A percentile compares a stretch with the other conserved stretches of the same genome.
phyloP scores from a whole-genome alignment of 2,888 invertebrate species.

The Colletes collaris region DNA sequence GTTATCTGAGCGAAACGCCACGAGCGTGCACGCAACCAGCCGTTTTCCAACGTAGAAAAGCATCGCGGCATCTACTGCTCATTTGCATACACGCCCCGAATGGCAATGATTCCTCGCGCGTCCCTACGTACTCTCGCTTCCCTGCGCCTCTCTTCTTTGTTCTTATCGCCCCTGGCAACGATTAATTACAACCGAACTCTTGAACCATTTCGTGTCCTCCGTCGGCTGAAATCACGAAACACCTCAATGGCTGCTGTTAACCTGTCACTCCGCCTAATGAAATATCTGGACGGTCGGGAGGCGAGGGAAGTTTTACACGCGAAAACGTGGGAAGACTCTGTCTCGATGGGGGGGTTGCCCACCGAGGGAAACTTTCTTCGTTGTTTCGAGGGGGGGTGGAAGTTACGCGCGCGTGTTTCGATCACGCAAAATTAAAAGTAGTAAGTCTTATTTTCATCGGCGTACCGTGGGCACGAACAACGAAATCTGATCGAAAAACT shows the following conservation, averaged over 20 bases:
- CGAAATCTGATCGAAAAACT: too few relatives aligned
- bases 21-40: conserved; percentile 63
- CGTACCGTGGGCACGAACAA: too few relatives aligned
- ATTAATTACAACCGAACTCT: conserved; percentile 61
- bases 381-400: background rate
- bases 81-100: conserved; percentile 76
- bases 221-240: conserved; percentile 23
- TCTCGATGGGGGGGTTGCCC: background rate
- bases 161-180: conserved; percentile 51
- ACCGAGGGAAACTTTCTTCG: conserved; percentile 3
- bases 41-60: conserved; percentile 59
- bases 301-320: background rate
- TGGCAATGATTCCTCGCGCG: conserved; percentile 69
- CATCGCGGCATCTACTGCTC: conserved; percentile 67
- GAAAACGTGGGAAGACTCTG: conserved; percentile 1
- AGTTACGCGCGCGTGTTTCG: background rate
- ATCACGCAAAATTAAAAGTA: background rate
- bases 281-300: background rate
- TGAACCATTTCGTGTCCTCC: conserved; percentile 25
- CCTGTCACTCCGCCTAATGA: background rate
- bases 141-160: conserved; percentile 10
- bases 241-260: conserved; percentile 25
- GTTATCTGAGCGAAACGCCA: conserved; percentile 63
- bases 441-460: too few relatives aligned
- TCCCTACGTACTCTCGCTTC: conserved; percentile 22